Base-by-base conservation (phyloP, 2,888 invertebrate species). In the Chironomus riparius region DNA sequence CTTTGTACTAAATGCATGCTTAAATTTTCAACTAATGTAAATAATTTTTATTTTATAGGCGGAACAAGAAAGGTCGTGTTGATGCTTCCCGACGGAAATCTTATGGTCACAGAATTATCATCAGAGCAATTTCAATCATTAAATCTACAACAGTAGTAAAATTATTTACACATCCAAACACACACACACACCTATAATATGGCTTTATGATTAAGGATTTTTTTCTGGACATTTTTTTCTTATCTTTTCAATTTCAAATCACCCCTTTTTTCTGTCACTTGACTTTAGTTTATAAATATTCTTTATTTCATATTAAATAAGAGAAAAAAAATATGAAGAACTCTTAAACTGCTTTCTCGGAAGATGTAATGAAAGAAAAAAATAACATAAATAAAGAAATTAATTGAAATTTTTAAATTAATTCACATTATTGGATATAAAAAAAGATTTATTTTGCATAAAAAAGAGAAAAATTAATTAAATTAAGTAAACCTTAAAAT, bases 81-180 rank as follows among this genome's bases (percentile, higher is more conserved):
- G n/a, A 85, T 93, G 80, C 85, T 94, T 79, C 93, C 93, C 7
- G 93, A 94, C 82, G 94, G 94, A 78, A 92, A 91, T 80, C 87
- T 93, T 77, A 93, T 94, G 86, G 92, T 93, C 89, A 94, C 94
- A 5, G 93, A 94, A 83, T 90, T 94, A 78, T 92, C 93, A 79
- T 93, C 92, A 80, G 93, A 94, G 80, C 94, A 94, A 81, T 94
- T 83, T 78, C 83, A 83, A 81, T 82, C 84, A 78, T 81, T 84
- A 70, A 84, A 84, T 79, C 50, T 78, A 24, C 76, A 76, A 68
- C 76, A 76, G 56, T 18, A 56, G 47, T 50, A 76, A 69, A 65
- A 22, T 13, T 65, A 21, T 22, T 62, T 21, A 62, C 15, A n/a
- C 50, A 50, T 4, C 22, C 22, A 50, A 56, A 56, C 7, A 56